Evolutionary conservation across 2,888 invertebrate genomes (phyloP), one percentile per base, ranked within the genome.

Genomic region (Microdon myrmicae): DNA sequence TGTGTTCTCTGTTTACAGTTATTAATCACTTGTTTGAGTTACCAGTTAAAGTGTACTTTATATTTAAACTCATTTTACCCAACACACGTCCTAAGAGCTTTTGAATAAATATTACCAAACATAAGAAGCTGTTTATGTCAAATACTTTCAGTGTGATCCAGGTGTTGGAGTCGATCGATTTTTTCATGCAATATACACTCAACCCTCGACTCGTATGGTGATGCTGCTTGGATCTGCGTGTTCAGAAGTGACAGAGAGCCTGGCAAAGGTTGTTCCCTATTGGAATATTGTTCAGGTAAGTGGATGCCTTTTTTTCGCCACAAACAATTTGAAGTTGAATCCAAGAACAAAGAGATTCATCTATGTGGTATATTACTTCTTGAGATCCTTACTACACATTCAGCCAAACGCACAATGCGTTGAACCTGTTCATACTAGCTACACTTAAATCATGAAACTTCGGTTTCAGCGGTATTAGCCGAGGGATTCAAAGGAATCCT

Each of bases 261-360:
- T 95, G 64, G 94, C 94, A 20, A 91, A 94, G 81, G 90, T 95
- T 49, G 92, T 92, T 17, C 92, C 93, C 3, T 92, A 94, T 74
- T 94, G 94, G 94, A 94, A 94, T 76, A 90, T 95, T 70, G 87
- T 94, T 6, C 91, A 95, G 86, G 92, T 92, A 77, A 74, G 72
- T 68, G 31, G 13, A 47, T 47, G 17, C 19, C 23, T 20, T n/a
- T 20, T 10, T 14, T 9, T 4, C 9, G 13, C 9, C 19, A 20
- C 5, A 25, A 26, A 9, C 12, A 20, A 9, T 34, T 45, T 28
- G 14, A 16, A 44, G n/a, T n/a, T n/a, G n/a, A 41, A 17, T 37
- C 44, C 31, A 13, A 6, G 22, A 17, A 19, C 10, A 22, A 17
- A 3, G 39, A 28, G 19, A 41, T 8, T 8, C n/a, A n/a, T 16